These are phyloP conservation scores for Equus przewalskii DNA, from an alignment of 2,113 vertebrate genomes.

Conservation along the genomic window DNA sequence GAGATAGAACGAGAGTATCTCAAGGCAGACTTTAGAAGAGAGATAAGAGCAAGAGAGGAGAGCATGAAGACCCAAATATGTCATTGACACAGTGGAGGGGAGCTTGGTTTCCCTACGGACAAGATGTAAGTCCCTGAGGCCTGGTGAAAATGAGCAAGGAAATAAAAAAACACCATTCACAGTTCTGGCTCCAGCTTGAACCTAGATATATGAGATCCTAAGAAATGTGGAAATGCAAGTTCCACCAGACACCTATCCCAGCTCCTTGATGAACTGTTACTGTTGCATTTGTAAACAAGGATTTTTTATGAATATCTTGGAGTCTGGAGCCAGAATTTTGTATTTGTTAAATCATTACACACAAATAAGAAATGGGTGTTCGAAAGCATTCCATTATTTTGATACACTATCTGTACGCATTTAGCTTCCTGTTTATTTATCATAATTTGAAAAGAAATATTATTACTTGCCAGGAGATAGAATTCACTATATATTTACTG, in stretches of 20 bases:
- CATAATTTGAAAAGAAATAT: conserved; percentile 85
- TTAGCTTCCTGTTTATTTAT: conserved; percentile 85
- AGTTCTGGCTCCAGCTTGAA: neutral
- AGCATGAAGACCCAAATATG: neutral
- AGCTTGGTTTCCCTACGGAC: neutral
- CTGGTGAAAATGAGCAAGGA: neutral
- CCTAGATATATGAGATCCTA: neutral
- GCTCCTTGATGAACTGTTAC: neutral
- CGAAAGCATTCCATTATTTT: conserved; percentile 80
- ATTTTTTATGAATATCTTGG: conserved; percentile 58
- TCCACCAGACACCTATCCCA: neutral
- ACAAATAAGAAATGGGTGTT: conserved; percentile 81
- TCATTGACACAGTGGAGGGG: neutral
- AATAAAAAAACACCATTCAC: neutral
- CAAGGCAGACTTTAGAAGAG: conserved; percentile 13
- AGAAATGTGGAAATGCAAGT: neutral
- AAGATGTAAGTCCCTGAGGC: neutral
- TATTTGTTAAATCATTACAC: conserved; percentile 79
- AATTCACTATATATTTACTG: conserved; percentile 80
- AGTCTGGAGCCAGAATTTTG: conserved; percentile 79
- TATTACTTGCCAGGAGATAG: conserved; percentile 80
- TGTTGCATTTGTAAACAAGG: neutral
- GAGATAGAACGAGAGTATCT: neutral
- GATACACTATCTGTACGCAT: conserved; percentile 83
- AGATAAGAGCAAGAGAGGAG: neutral